Conservation (phyloP, 2,888 invertebrate genomes). For the Drosophila nr. perissopoda region DNA sequence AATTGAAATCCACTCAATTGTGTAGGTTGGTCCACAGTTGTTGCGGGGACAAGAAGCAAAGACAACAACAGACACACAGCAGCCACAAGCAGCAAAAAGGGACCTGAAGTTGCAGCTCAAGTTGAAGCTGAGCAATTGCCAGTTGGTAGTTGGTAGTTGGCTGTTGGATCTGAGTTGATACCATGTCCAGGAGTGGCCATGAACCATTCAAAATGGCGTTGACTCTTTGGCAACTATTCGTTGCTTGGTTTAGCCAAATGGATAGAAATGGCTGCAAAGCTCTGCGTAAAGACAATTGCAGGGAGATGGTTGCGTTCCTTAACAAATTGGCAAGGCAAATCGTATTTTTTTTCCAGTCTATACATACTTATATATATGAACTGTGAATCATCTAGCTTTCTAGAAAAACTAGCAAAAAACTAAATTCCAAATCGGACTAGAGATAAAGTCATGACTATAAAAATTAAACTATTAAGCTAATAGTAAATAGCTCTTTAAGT, state of each 20-base stretch:
- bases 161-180: constrained; percentile 33
- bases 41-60: constrained; percentile 22
- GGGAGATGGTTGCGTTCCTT: not conserved
- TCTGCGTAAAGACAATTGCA: not conserved
- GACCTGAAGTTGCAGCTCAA: constrained; percentile 24
- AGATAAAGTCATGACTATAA: not conserved
- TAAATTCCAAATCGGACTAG: not conserved
- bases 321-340: not conserved
- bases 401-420: not conserved
- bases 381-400: not conserved
- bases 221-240: constrained; percentile 25
- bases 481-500: not conserved
- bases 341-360: not conserved
- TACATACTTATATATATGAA: not conserved
- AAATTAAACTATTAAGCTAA: not conserved
- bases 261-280: constrained; percentile 6
- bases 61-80: constrained; percentile 8
- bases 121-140: constrained; percentile 18
- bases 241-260: constrained; percentile 22
- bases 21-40: constrained; percentile 53
- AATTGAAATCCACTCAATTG: constrained; percentile 77
- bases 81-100: constrained; percentile 46
- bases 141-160: constrained; percentile 32
- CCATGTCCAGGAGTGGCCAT: constrained; percentile 50
- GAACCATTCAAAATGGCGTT: constrained; percentile 66